Evolutionary conservation across 2,113 vertebrate species (phyloP), one percentile per base, ranked within the genome.

Genomic region (Amphiprion ocellaris): DNA sequence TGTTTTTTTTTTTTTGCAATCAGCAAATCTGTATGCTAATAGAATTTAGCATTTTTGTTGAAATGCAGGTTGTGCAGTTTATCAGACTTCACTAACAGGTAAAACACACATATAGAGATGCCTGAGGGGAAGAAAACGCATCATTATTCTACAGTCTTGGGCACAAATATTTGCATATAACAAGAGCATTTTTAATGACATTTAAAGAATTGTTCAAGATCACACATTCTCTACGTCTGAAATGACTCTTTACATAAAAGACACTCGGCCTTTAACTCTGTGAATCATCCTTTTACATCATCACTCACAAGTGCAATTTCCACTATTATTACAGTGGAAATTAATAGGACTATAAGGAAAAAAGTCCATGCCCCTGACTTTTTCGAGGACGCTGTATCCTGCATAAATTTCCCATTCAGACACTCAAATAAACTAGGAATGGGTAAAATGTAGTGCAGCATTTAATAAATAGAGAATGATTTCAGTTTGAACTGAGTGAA

Each of bases 1-100:
- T 66, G 1, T 55, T 47, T 62, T 50, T 24, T 62, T 30, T 30
- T 55, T 47, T 62, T 52, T 24, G 47, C 23, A 65, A 56, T 74
- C 24, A 63, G 47, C 16, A 78, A 47, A 52, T 62, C 14, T 54
- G 28, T 39, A 28, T 12, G 14, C 24, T 61, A 60, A 60, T 50
- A 61, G 55, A 21, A 58, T 63, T 63, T 46, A 60, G 44, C 21
- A 61, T 30, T 73, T 66, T 23, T 67, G 24, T 56, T 55, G 2
- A 77, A 64, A 66, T 41, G 3, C 30, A 56, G 23, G 37, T 55
- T 16, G 49, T 24, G 39, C 37, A 46, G 56, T 41, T 68, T 10
- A 49, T 44, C 16, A 24, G 2, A 54, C 39, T 54, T 60, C 53
- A 69, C 28, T 33, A 70, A 70, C 21, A 28, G 47, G 23, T 28